Percentiles rank a stretch among this genome's conserved stretches.
Conservation (phyloP, 1,140 invertebrate species). For the Diprion similis region DNA sequence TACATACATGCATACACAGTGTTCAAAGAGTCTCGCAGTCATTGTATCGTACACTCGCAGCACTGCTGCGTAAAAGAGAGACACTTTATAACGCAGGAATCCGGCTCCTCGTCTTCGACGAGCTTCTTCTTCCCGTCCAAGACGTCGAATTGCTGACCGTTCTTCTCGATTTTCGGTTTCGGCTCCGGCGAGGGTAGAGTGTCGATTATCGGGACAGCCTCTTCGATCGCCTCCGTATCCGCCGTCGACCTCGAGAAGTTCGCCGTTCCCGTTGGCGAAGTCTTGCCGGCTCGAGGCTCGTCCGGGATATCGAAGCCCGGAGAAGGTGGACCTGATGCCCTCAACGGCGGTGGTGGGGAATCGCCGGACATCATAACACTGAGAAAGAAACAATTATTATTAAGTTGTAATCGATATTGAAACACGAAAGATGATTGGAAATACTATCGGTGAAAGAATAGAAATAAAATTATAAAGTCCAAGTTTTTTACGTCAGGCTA, state of each 20-base stretch:
- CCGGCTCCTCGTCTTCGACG: constrained; percentile 42
- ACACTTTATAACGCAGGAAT: constrained; percentile 54
- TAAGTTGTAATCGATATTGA: no score
- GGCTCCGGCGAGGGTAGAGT: constrained; percentile 44
- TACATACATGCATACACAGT: constrained; percentile 11
- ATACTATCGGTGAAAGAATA: no score
- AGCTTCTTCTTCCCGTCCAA: constrained; percentile 34
- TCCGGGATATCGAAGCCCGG: constrained; percentile 47
- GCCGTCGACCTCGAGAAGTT: not conserved
- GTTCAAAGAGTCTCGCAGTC: constrained; percentile 21
- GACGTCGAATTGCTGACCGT: constrained; percentile 41
- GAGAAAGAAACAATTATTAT: constrained; percentile 29
- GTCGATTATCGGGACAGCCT: constrained; percentile 40
- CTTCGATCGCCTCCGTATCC: constrained; percentile 41
- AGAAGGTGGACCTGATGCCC: constrained; percentile 38
- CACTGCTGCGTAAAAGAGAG: constrained; percentile 57
- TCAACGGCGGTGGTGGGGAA: constrained; percentile 36
- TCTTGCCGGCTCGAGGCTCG: constrained; percentile 42
- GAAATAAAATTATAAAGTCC: no score
- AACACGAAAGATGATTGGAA: no score
- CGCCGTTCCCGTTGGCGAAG: constrained; percentile 31
- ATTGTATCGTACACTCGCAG: constrained; percentile 58
- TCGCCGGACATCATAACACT: constrained; percentile 55
- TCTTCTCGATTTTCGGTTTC: constrained; percentile 46
- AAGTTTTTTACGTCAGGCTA: no score